These are phyloP conservation scores for Hanleya hanleyi DNA, from an alignment of 2,888 invertebrate genomes.

Conservation along the genomic window DNA sequence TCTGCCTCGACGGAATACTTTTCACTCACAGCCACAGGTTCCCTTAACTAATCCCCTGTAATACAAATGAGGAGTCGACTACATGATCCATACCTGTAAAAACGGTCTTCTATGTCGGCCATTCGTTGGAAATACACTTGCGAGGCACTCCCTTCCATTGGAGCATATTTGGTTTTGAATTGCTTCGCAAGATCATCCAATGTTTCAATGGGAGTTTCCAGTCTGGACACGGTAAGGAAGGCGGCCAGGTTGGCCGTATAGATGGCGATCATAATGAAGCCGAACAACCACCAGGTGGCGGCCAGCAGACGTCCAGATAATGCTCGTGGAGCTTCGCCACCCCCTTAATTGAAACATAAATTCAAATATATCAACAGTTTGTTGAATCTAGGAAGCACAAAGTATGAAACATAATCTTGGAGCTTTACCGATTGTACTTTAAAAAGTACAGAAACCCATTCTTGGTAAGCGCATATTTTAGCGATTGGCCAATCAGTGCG, in stretches of 20 bases:
- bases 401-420: too few relatives aligned
- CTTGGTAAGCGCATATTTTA: too few relatives aligned
- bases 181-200: slow-evolving; percentile 96
- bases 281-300: slow-evolving; percentile 99
- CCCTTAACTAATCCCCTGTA: too few relatives aligned
- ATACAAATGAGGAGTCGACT: too few relatives aligned
- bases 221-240: slow-evolving; percentile 90
- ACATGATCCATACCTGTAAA: slow-evolving; percentile 98
- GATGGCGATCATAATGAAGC: slow-evolving; percentile 98
- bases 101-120: slow-evolving; percentile 94
- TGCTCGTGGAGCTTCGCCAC: slow-evolving; percentile 80
- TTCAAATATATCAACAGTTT: too few relatives aligned
- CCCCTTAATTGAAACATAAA: slow-evolving; percentile 61
- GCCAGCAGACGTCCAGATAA: slow-evolving; percentile 95
- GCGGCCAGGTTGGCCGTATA: slow-evolving; percentile 99
- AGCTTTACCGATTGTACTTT: too few relatives aligned
- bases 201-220: slow-evolving; percentile 92
- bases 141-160: slow-evolving; percentile 88
- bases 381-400: too few relatives aligned
- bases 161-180: slow-evolving; percentile 97
- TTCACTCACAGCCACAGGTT: too few relatives aligned
- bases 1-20: too few relatives aligned
- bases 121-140: slow-evolving; percentile 97
- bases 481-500: too few relatives aligned
- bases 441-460: too few relatives aligned